Evolutionary conservation across 2,113 vertebrate genomes (phyloP).

Genomic region (Microtus richardsoni): DNA sequence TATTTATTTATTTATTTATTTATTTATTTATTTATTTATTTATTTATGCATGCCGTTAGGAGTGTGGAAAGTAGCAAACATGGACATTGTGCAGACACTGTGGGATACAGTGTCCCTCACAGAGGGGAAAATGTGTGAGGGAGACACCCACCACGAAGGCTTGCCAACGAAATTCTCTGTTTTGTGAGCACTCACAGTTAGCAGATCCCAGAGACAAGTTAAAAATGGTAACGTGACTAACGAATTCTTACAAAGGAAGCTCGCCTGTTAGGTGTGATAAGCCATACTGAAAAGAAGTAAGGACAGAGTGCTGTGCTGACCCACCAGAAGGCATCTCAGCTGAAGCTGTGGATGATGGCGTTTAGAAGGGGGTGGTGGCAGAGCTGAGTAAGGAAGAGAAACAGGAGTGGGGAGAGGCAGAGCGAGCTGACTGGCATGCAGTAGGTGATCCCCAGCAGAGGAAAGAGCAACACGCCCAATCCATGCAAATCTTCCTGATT

Average conservation of each 20-base stretch:
- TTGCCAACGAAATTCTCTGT: not conserved
- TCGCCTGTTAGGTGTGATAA: not conserved
- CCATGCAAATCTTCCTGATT: not conserved
- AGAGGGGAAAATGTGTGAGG: not conserved
- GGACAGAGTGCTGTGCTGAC: not conserved
- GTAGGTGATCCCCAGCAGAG: not conserved
- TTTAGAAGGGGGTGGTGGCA: not conserved
- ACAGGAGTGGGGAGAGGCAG: not conserved
- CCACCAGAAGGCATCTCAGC: not conserved
- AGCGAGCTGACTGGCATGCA: too few relatives aligned
- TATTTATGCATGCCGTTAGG: too few relatives aligned
- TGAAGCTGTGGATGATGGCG: not conserved
- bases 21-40: not conserved
- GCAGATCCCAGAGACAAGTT: not conserved
- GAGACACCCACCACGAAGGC: not conserved
- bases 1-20: too few relatives aligned
- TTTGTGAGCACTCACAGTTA: not conserved
- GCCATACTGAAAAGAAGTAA: not conserved
- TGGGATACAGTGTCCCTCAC: not conserved
- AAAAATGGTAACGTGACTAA: not conserved
- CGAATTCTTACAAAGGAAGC: not conserved
- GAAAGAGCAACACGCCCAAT: not conserved
- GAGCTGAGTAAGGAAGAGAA: not conserved
- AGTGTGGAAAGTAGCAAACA: not conserved
- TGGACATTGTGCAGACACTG: not conserved